phyloP scores from a whole-genome alignment of 2,888 invertebrate species.

The Aelia acuminata region DNA sequence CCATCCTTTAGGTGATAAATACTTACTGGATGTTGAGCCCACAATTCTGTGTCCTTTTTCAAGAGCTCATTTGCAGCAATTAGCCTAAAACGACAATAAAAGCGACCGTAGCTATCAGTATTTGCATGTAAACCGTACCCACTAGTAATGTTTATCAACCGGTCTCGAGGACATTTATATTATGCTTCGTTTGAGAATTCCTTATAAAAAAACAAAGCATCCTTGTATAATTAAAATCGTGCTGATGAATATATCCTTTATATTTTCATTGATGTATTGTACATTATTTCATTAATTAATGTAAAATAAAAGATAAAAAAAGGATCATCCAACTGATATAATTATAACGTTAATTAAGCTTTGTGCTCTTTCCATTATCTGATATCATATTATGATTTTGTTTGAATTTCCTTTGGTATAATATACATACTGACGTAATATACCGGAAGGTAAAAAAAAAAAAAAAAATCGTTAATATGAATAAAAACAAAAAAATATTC shows the following conservation, averaged over 20 bases:
- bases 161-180: background rate
- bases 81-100: conserved; percentile 1
- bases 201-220: no score
- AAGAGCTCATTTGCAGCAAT: conserved; percentile 13
- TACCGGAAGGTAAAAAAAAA: no score
- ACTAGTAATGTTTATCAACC: background rate
- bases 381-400: background rate
- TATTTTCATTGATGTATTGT: background rate
- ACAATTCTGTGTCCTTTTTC: background rate
- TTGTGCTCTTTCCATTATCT: background rate
- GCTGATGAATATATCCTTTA: background rate
- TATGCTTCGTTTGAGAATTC: background rate
- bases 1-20: background rate
- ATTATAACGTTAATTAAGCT: no score
- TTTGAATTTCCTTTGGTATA: no score
- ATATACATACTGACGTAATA: background rate
- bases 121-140: conserved; percentile 10
- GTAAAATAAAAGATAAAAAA: no score
- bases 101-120: background rate
- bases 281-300: no score
- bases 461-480: no score
- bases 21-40: background rate
- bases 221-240: background rate
- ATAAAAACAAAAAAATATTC: no score
- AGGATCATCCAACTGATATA: background rate